These are phyloP conservation scores for Cataglyphis albicans DNA, from an alignment of 2,888 invertebrate genomes.

Conservation along the genomic window DNA sequence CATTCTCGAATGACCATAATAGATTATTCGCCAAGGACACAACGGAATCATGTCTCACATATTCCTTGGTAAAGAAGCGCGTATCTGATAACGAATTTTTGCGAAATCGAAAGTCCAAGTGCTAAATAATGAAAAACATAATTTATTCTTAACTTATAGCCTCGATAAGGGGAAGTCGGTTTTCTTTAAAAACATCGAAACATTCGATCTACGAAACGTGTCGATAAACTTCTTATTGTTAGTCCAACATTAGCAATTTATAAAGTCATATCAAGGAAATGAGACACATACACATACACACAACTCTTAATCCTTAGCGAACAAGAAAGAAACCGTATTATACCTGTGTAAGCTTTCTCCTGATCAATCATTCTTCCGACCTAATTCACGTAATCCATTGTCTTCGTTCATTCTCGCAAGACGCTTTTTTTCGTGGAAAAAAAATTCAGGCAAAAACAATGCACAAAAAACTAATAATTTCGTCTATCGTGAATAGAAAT, in stretches of 20 bases:
- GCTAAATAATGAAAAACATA: slow-evolving; percentile 47
- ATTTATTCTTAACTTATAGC: slow-evolving; percentile 15
- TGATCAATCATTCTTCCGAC: slow-evolving; percentile 52
- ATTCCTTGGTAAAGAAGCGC: slow-evolving; percentile 46
- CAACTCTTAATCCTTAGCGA: slow-evolving; percentile 10
- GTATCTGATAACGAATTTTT: slow-evolving; percentile 42
- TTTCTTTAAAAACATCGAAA: slow-evolving; percentile 54
- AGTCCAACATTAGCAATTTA: slow-evolving; percentile 24
- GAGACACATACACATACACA: background rate
- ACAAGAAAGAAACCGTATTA: slow-evolving; percentile 1
- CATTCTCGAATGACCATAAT: background rate
- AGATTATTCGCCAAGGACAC: background rate
- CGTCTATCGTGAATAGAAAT: background rate
- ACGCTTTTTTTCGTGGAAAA: background rate
- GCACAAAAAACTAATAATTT: slow-evolving; percentile 23
- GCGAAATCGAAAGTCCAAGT: slow-evolving; percentile 47
- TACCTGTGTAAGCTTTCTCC: slow-evolving; percentile 37
- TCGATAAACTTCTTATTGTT: slow-evolving; percentile 32
- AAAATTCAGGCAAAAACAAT: background rate
- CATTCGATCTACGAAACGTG: slow-evolving; percentile 57
- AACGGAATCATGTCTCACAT: slow-evolving; percentile 28
- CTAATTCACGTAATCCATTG: slow-evolving; percentile 51
- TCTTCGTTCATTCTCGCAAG: slow-evolving; percentile 36
- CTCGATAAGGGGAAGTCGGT: slow-evolving; percentile 59
- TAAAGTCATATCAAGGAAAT: slow-evolving; percentile 27